Evolutionary conservation across 2,113 vertebrate species (phyloP).

Genomic region (Heliornis fulica): DNA sequence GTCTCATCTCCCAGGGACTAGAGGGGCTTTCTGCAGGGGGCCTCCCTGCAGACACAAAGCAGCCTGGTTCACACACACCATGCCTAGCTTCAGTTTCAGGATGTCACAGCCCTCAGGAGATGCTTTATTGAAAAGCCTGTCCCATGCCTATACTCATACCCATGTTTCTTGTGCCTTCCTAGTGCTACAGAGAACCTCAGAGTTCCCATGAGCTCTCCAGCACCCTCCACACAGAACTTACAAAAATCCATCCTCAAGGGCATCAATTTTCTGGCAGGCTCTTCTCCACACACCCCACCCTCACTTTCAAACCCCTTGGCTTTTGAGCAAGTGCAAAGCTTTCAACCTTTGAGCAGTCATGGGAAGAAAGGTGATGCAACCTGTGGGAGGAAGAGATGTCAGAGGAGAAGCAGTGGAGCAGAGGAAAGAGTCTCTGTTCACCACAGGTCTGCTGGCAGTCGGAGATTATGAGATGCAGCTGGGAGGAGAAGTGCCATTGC

Average conservation of each 20-base stretch:
- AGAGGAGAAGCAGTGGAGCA: neutral
- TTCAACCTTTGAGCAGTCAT: neutral
- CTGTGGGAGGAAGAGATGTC: neutral
- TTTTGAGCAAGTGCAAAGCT: neutral
- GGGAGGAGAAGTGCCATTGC: constrained; percentile 34
- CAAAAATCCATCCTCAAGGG: neutral
- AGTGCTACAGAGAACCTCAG: neutral
- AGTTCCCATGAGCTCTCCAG: neutral
- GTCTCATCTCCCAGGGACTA: neutral
- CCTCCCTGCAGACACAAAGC: neutral
- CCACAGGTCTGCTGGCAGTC: constrained; percentile 9
- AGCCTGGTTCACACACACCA: neutral
- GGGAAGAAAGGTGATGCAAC: neutral
- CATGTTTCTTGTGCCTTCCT: neutral
- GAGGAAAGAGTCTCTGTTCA: neutral
- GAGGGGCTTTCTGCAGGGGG: neutral
- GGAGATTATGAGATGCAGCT: neutral
- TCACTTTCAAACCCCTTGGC: neutral
- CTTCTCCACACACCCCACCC: neutral
- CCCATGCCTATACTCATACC: neutral
- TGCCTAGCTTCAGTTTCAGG: neutral
- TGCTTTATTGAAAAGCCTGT: neutral
- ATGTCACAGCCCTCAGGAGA: neutral
- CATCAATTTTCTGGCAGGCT: neutral
- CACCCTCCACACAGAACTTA: neutral